phyloP scores from a whole-genome alignment of 2,888 invertebrate species.

The Cyaniris semiargus region DNA sequence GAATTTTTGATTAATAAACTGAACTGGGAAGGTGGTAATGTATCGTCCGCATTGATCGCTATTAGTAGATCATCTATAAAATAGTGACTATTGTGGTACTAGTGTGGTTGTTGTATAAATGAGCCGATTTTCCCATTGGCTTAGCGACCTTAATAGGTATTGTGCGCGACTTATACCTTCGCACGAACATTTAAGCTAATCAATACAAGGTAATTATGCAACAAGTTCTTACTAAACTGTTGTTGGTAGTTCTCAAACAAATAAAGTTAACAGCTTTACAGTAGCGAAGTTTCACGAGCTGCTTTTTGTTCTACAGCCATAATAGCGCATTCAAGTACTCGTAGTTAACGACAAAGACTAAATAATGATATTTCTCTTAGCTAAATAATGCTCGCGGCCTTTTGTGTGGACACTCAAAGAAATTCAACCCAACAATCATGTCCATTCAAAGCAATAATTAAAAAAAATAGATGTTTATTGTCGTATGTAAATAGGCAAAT shows the following conservation, averaged over 20 bases:
- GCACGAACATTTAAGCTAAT: background rate
- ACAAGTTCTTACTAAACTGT: background rate
- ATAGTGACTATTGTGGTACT: background rate
- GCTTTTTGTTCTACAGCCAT: slow-evolving; percentile 20
- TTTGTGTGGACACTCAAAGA: background rate
- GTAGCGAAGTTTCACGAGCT: background rate
- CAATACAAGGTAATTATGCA: background rate
- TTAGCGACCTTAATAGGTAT: background rate
- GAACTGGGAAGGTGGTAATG: too few relatives aligned
- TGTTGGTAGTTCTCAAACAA: slow-evolving; percentile 7
- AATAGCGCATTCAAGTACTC: background rate
- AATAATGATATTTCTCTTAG: slow-evolving; percentile 15
- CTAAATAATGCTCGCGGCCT: slow-evolving; percentile 14
- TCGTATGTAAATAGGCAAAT: background rate
- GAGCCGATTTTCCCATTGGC: background rate
- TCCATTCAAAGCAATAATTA: background rate
- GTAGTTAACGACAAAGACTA: slow-evolving; percentile 24
- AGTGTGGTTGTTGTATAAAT: background rate
- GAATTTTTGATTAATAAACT: too few relatives aligned
- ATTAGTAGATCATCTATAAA: too few relatives aligned
- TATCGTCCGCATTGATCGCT: too few relatives aligned
- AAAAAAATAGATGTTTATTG: too few relatives aligned
- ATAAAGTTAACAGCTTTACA: slow-evolving; percentile 23
- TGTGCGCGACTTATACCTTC: background rate
- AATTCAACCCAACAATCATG: background rate